These are phyloP conservation scores for Chaetops frenatus DNA, from an alignment of 2,113 vertebrate genomes.

Conservation along the genomic window DNA sequence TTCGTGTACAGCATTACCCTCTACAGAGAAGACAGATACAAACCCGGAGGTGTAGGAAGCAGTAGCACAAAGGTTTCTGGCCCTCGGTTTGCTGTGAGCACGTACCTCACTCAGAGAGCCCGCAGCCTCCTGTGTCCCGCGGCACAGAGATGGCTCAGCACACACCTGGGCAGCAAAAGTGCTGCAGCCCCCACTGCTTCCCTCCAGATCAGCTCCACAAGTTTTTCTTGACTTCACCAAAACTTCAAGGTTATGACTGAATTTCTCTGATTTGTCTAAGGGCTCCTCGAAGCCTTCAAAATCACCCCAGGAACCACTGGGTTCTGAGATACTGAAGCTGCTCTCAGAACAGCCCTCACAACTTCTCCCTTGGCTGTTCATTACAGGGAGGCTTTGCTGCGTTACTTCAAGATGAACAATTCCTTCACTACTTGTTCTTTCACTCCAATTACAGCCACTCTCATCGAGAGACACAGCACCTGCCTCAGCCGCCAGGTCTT, in stretches of 20 bases:
- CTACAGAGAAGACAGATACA: background rate
- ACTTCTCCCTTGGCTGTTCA: background rate
- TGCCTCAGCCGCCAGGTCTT: background rate
- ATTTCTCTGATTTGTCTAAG: background rate
- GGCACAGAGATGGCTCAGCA: background rate
- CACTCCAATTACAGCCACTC: background rate
- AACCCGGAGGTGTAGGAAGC: background rate
- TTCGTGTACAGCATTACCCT: background rate
- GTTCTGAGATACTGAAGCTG: background rate
- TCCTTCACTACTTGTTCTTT: background rate
- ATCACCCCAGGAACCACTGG: constrained; percentile 54
- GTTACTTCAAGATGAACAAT: background rate
- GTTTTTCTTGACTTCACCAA: background rate
- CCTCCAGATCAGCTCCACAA: background rate
- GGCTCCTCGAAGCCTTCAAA: constrained; percentile 65
- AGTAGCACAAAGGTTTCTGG: background rate
- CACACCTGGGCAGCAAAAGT: background rate
- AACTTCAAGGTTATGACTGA: background rate
- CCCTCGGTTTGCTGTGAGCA: background rate
- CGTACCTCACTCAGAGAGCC: constrained; percentile 20
- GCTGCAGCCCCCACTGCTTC: fast-evolving
- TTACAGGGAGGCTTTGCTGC: background rate
- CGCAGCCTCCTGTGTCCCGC: background rate
- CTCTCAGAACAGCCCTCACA: background rate
- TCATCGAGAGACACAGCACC: fast-evolving